phyloP scores from a whole-genome alignment of 2,888 invertebrate genomes.

The Stenolophus ochropezus region DNA sequence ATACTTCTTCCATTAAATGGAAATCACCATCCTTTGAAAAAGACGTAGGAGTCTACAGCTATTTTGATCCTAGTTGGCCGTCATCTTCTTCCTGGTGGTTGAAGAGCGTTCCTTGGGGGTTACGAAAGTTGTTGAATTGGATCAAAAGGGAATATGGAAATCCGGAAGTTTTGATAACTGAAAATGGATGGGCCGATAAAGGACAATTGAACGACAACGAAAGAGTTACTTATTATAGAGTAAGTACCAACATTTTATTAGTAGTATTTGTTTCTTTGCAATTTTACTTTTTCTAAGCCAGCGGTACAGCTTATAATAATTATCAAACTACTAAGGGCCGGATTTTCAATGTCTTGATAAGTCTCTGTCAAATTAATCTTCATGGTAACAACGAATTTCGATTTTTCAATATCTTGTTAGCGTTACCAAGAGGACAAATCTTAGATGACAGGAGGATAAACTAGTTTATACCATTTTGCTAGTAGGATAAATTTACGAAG shows the following conservation, averaged over 20 bases:
- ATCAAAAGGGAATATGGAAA: constrained; percentile 31
- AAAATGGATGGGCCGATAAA: constrained; percentile 33
- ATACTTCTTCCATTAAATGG: neutral
- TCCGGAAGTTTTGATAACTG: constrained; percentile 37
- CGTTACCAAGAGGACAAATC: no score
- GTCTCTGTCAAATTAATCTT: no score
- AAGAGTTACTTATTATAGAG: constrained; percentile 30
- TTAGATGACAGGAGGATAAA: no score
- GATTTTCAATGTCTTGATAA: neutral
- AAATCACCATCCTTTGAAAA: constrained; percentile 60
- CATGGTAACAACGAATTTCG: no score
- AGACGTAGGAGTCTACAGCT: constrained; percentile 60
- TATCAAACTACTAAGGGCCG: neutral
- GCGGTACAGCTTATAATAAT: neutral
- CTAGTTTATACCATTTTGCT: no score
- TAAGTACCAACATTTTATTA: neutral
- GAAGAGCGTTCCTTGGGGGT: constrained; percentile 62
- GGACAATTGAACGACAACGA: constrained; percentile 11
- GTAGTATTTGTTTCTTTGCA: neutral
- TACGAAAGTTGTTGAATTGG: constrained; percentile 48
- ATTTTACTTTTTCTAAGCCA: neutral
- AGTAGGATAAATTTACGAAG: no score
- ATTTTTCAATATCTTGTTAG: no score
- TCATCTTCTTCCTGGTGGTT: constrained; percentile 64
- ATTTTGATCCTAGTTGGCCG: constrained; percentile 65